phyloP scores from a whole-genome alignment of 2,113 vertebrate genomes.

The Gobius niger region DNA sequence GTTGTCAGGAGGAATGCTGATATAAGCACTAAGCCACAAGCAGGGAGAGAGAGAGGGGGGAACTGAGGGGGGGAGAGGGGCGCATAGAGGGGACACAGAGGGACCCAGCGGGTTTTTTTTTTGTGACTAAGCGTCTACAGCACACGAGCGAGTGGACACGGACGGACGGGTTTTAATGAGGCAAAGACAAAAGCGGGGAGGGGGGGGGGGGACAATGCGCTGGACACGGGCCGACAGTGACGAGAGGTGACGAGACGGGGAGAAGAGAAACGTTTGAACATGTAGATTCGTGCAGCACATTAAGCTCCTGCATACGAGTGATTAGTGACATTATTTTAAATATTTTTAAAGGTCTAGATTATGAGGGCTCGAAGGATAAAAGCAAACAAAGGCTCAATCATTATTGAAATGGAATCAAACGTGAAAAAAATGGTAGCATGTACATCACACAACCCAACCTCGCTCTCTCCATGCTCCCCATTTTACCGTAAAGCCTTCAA shows the following conservation, averaged over 20 bases:
- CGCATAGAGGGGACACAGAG: not conserved
- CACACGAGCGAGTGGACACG: constrained; percentile 17
- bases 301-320: too few relatives aligned
- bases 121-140: constrained; percentile 30
- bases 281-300: too few relatives aligned
- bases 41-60: not conserved
- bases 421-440: too few relatives aligned
- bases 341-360: too few relatives aligned
- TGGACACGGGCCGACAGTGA: not conserved
- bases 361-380: too few relatives aligned
- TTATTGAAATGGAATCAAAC: too few relatives aligned
- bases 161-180: constrained; percentile 45
- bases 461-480: too few relatives aligned
- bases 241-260: constrained; percentile 1
- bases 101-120: too few relatives aligned
- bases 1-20: constrained; percentile 46
- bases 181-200: constrained; percentile 21
- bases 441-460: too few relatives aligned
- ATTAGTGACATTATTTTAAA: too few relatives aligned
- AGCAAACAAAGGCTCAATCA: too few relatives aligned
- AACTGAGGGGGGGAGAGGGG: not conserved
- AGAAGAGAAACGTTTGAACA: not conserved
- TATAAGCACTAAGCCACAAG: constrained; percentile 32
- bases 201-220: constrained; percentile 6
- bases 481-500: too few relatives aligned